phyloP scores from a whole-genome alignment of 2,797 vertebrate species.

The Fistularia commersonii region DNA sequence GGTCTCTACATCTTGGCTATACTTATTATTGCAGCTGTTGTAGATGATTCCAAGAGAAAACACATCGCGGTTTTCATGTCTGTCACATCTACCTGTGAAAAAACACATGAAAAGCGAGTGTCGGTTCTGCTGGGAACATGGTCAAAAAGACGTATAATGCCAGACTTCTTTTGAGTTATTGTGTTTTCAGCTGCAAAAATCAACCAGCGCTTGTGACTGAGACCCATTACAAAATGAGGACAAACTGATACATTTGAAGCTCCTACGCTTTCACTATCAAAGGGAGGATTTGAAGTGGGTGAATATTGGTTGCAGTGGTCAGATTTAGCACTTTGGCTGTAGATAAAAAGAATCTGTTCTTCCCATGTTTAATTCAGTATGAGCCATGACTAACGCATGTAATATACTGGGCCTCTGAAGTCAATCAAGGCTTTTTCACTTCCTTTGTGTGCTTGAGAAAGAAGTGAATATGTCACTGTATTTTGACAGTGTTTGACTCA shows the following conservation, averaged over 20 bases:
- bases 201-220: constrained; percentile 32
- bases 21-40: constrained; percentile 39
- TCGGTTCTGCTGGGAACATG: constrained; percentile 20
- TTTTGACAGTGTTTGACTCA: constrained; percentile 19
- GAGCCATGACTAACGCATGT: constrained; percentile 70
- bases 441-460: constrained; percentile 29
- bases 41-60: constrained; percentile 11
- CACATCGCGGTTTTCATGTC: constrained; percentile 20
- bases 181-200: constrained; percentile 36
- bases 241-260: constrained; percentile 61
- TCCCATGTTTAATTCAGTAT: constrained; percentile 70
- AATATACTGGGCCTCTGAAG: constrained; percentile 55
- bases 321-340: constrained; percentile 68
- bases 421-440: constrained; percentile 31
- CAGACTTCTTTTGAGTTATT: constrained; percentile 19
- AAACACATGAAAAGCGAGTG: constrained; percentile 19
- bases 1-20: constrained; percentile 30
- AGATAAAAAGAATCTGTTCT: constrained; percentile 70
- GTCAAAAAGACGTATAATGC: constrained; percentile 5
- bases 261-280: constrained; percentile 55
- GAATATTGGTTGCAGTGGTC: constrained; percentile 64
- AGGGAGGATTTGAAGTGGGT: constrained; percentile 63
- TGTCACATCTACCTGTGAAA: constrained; percentile 42
- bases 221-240: constrained; percentile 50
- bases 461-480: constrained; percentile 33